These are phyloP conservation scores for Drosophila miranda DNA, from an alignment of 1,140 invertebrate species.

Conservation along the genomic window DNA sequence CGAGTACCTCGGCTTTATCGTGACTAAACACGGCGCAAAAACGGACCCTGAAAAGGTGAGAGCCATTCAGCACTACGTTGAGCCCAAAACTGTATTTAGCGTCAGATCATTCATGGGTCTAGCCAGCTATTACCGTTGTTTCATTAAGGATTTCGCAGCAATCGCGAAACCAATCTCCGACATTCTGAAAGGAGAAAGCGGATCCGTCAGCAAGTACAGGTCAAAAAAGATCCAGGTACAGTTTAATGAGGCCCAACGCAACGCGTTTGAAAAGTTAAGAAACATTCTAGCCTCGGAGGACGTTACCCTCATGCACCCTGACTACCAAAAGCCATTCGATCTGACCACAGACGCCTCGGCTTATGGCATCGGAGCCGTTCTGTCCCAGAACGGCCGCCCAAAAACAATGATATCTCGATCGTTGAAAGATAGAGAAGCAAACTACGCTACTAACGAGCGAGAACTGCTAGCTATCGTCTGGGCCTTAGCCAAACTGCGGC, in stretches of 20 bases:
- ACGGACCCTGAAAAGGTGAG: no score
- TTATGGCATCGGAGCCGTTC: background rate
- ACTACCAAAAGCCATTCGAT: background rate
- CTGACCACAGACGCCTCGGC: conserved; percentile 11
- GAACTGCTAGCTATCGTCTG: no score
- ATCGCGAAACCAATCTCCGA: conserved; percentile 18
- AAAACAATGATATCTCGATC: no score
- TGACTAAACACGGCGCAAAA: no score
- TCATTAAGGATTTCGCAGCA: conserved; percentile 16
- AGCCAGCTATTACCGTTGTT: conserved; percentile 4
- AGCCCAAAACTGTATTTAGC: no score
- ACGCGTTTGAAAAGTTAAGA: background rate
- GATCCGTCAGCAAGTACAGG: conserved; percentile 4
- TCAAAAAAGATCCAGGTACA: background rate
- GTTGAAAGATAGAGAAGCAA: no score
- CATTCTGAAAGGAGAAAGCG: conserved; percentile 19
- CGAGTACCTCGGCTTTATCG: no score
- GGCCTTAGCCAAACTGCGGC: no score
- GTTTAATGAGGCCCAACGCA: conserved; percentile 4
- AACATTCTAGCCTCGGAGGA: background rate
- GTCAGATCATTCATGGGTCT: conserved; percentile 12
- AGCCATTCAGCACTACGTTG: background rate
- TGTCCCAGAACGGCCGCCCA: no score
- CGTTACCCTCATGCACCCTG: conserved; percentile 19
- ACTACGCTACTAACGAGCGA: no score